These are phyloP conservation scores for Elegia similella DNA, from an alignment of 2,888 invertebrate genomes.

Conservation along the genomic window DNA sequence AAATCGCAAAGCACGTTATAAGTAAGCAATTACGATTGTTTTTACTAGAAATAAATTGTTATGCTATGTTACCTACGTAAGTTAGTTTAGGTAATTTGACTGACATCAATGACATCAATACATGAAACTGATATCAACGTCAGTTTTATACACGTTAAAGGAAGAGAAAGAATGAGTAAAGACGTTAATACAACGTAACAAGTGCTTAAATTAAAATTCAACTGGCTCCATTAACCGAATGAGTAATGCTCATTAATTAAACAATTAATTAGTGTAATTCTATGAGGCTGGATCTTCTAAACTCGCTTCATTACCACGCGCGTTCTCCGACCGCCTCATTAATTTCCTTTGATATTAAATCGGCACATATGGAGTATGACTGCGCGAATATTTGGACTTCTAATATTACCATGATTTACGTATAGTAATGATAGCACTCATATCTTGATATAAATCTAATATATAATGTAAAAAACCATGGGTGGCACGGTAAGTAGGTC, in stretches of 20 bases:
- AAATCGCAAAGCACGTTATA: no score
- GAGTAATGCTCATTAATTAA: neutral
- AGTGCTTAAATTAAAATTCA: neutral
- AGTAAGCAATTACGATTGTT: no score
- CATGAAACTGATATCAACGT: no score
- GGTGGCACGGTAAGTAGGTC: conserved; percentile 46
- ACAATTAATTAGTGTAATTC: conserved; percentile 4
- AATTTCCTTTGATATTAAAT: conserved; percentile 30
- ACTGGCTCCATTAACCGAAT: neutral
- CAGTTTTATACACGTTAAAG: no score
- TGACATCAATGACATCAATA: no score
- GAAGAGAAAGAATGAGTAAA: no score
- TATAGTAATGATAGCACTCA: conserved; percentile 26
- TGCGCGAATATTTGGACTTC: neutral
- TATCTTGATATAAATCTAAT: conserved; percentile 40
- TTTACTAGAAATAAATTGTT: no score
- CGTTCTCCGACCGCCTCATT: conserved; percentile 29
- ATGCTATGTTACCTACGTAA: no score
- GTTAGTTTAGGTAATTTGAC: no score
- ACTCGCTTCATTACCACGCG: conserved; percentile 30
- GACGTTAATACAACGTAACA: neutral
- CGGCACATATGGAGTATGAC: neutral
- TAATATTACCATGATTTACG: conserved; percentile 11
- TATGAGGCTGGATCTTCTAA: conserved; percentile 4
- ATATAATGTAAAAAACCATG: conserved; percentile 43